phyloP scores from a whole-genome alignment of 2,888 invertebrate species.

The Polyommatus iphigenia region DNA sequence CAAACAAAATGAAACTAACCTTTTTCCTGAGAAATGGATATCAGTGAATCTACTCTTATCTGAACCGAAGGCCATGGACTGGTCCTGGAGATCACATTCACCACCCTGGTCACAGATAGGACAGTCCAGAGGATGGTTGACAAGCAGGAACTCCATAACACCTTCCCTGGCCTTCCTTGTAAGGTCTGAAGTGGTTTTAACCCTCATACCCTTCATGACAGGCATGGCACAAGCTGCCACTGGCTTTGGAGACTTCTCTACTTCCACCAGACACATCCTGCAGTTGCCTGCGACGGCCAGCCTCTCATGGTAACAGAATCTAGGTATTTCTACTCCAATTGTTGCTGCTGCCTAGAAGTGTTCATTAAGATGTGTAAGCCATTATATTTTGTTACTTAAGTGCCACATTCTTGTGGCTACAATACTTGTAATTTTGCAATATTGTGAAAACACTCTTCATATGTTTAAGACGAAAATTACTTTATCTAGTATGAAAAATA shows the following conservation, averaged over 20 bases:
- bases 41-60: conserved; percentile 96
- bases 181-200: conserved; percentile 98
- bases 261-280: conserved; percentile 99
- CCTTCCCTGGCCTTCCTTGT: conserved; percentile 87
- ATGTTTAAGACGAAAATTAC: too few species aligned
- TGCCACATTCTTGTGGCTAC: not conserved
- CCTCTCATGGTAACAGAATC: conserved; percentile 99
- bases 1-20: conserved; percentile 69
- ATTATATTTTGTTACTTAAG: too few species aligned
- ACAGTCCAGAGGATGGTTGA: conserved; percentile 99
- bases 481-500: too few species aligned
- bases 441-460: too few species aligned
- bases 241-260: conserved; percentile 98
- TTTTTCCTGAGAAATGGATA: conserved; percentile 93
- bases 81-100: conserved; percentile 97
- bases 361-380: not conserved
- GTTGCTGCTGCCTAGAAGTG: conserved; percentile 91
- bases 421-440: too few species aligned
- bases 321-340: conserved; percentile 97
- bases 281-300: conserved; percentile 99
- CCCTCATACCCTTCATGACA: conserved; percentile 99
- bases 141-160: conserved; percentile 99
- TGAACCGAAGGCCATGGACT: conserved; percentile 99
- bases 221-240: conserved; percentile 99
- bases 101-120: conserved; percentile 99